A percentile compares a stretch with the other conserved stretches of the same genome.
phyloP scores from a whole-genome alignment of 1,140 invertebrate species.

The Asobara japonica region DNA sequence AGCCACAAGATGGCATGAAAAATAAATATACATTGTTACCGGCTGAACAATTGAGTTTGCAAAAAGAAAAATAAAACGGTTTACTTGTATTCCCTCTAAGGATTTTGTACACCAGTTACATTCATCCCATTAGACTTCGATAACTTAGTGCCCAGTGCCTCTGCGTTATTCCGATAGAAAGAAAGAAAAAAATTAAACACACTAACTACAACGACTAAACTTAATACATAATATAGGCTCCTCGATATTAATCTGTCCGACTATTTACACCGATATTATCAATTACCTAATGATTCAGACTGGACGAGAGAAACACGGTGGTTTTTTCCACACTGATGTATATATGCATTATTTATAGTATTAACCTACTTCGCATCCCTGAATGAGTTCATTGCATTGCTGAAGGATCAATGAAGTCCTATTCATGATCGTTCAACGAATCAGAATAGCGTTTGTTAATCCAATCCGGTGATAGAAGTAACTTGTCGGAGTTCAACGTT shows the following conservation, averaged over 20 bases:
- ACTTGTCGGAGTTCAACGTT: no score
- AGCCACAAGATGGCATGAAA: background rate
- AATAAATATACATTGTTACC: constrained; percentile 18
- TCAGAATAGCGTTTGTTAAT: no score
- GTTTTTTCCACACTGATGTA: no score
- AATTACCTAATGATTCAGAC: constrained; percentile 12
- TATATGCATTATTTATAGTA: constrained; percentile 29
- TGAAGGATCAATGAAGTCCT: background rate
- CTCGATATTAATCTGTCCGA: background rate
- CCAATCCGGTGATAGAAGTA: no score
- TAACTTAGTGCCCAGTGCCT: constrained; percentile 17
- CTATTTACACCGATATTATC: constrained; percentile 24
- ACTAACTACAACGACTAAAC: constrained; percentile 35
- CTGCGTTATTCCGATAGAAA: constrained; percentile 30
- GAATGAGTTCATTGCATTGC: background rate
- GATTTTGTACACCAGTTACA: constrained; percentile 64
- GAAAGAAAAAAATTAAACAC: constrained; percentile 21
- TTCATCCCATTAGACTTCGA: constrained; percentile 45
- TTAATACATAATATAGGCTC: constrained; percentile 18
- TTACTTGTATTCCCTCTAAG: constrained; percentile 51
- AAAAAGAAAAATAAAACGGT: constrained; percentile 29
- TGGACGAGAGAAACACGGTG: background rate
- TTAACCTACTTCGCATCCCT: constrained; percentile 24
- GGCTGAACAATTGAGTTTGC: background rate
- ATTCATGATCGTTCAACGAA: background rate